Evolutionary conservation across 2,888 invertebrate species (phyloP).

Genomic region (Polymixis flavicincta): DNA sequence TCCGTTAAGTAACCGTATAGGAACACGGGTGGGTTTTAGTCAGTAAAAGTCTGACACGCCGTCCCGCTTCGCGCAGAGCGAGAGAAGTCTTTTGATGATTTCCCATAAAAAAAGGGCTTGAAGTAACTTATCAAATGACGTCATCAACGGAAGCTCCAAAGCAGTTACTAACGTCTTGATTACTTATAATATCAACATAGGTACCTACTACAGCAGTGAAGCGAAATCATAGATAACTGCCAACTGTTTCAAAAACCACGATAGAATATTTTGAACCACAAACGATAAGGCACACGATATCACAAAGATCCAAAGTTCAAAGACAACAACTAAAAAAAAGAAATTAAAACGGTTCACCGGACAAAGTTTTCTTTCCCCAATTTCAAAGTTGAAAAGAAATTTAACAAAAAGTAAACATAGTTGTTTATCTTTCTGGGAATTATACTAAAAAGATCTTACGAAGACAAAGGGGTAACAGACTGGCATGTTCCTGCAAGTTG

Average conservation of each 20-base stretch:
- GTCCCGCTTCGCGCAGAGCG: too few relatives aligned
- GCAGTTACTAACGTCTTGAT: neutral
- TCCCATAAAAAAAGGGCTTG: too few relatives aligned
- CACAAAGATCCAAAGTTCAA: constrained; percentile 20
- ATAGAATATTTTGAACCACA: neutral
- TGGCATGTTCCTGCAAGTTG: neutral
- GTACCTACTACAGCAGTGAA: neutral
- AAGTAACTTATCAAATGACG: neutral
- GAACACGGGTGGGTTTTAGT: too few relatives aligned
- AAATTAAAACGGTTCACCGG: constrained; percentile 14
- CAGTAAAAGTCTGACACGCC: too few relatives aligned
- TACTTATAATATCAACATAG: neutral
- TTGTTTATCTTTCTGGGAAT: constrained; percentile 18
- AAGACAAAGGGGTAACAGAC: neutral
- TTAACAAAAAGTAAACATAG: constrained; percentile 4
- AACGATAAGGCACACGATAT: constrained; percentile 14
- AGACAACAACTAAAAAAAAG: constrained; percentile 22
- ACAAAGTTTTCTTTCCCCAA: constrained; percentile 26
- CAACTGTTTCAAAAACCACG: neutral
- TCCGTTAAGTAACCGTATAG: too few relatives aligned
- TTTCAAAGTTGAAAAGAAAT: constrained; percentile 19
- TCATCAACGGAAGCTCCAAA: neutral
- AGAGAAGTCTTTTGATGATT: too few relatives aligned
- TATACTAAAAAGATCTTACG: neutral
- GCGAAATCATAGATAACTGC: neutral